These are phyloP conservation scores for Brienomyrus longianalis DNA, from an alignment of 2,113 vertebrate genomes.

Conservation along the genomic window DNA sequence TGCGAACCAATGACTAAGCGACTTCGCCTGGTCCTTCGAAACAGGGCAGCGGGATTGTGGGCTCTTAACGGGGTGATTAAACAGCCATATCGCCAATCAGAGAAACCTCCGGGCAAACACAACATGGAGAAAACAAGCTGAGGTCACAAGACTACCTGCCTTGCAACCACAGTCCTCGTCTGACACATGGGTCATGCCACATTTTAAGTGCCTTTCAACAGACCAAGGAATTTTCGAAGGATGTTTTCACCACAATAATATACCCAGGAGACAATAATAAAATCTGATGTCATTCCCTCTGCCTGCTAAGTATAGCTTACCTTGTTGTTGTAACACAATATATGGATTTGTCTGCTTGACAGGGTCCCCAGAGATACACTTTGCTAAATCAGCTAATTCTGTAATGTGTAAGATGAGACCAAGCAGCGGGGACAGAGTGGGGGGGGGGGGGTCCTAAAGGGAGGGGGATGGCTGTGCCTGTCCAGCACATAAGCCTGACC, in stretches of 20 bases:
- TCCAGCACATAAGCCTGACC: background rate
- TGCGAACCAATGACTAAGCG: background rate
- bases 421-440: background rate
- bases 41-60: background rate
- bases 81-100: background rate
- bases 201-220: background rate
- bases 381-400: conserved; percentile 19
- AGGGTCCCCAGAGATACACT: conserved; percentile 10
- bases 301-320: conserved; percentile 50
- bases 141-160: background rate
- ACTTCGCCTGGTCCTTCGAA: background rate
- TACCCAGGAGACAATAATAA: conserved; percentile 48
- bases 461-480: background rate
- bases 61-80: background rate
- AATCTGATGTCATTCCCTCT: conserved; percentile 43
- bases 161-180: background rate
- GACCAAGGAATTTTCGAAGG: conserved; percentile 25
- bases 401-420: background rate
- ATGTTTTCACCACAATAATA: conserved; percentile 28
- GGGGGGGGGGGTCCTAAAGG: background rate
- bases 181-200: background rate
- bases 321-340: conserved; percentile 49
- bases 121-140: background rate
- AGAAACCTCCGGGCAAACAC: background rate
- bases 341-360: conserved; percentile 13